These are phyloP conservation scores for Tenthredo livida DNA, from an alignment of 2,888 invertebrate species.

Conservation along the genomic window DNA sequence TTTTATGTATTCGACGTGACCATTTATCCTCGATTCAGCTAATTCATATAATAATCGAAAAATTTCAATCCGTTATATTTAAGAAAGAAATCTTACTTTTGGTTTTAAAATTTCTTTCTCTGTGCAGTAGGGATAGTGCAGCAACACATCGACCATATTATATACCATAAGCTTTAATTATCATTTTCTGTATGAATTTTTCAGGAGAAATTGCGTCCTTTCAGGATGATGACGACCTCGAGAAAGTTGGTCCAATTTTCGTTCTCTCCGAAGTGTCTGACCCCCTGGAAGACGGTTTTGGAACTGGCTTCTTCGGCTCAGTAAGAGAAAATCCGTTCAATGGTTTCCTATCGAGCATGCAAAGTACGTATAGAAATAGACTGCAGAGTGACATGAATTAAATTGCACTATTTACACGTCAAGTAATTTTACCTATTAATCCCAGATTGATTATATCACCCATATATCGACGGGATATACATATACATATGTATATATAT, in stretches of 20 bases:
- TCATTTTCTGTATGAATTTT: not conserved
- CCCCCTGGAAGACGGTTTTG: slow-evolving; percentile 14
- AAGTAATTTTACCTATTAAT: not conserved
- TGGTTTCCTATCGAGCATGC: slow-evolving; percentile 63
- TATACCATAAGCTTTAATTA: not conserved
- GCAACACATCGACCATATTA: not conserved
- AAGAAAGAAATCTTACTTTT: not conserved
- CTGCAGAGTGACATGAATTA: not conserved
- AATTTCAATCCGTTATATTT: not conserved
- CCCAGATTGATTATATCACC: not conserved
- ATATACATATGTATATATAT: not conserved
- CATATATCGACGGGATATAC: not conserved
- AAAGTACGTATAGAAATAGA: slow-evolving; percentile 61
- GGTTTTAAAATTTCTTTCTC: not conserved
- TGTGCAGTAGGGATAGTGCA: not conserved
- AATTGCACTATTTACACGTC: not conserved
- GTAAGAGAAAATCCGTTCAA: slow-evolving; percentile 64
- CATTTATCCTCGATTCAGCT: not conserved
- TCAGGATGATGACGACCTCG: not conserved
- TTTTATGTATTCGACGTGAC: not conserved
- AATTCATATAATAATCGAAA: not conserved
- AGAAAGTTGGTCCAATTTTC: slow-evolving; percentile 40
- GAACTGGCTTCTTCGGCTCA: slow-evolving; percentile 59
- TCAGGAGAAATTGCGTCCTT: not conserved
- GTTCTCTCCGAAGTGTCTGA: slow-evolving; percentile 14